These are phyloP conservation scores for Lochmaea crataegi DNA, from an alignment of 2,888 invertebrate species.

Conservation along the genomic window DNA sequence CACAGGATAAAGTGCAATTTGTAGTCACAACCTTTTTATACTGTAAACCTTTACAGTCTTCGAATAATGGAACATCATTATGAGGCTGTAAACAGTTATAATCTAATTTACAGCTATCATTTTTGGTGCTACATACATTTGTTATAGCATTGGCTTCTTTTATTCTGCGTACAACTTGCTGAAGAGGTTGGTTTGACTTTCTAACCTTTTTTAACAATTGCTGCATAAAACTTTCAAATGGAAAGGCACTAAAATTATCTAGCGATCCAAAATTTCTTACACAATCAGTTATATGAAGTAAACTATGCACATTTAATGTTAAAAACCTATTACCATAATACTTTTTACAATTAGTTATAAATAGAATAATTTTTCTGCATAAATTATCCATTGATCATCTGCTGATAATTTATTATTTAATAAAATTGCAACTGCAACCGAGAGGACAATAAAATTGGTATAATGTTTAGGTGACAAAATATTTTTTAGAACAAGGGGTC, in stretches of 20 bases:
- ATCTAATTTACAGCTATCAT: too few relatives aligned
- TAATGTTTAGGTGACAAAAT: constrained; percentile 18
- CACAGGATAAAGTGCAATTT: too few relatives aligned
- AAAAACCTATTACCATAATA: constrained; percentile 33
- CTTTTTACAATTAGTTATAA: constrained; percentile 15
- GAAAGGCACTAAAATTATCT: constrained; percentile 35
- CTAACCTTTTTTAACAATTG: constrained; percentile 24
- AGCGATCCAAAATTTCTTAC: constrained; percentile 30
- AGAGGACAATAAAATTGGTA: constrained; percentile 28
- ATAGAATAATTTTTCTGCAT: background rate
- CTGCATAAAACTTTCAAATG: constrained; percentile 34
- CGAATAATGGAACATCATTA: too few relatives aligned
- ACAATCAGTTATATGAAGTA: constrained; percentile 34
- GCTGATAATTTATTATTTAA: constrained; percentile 14
- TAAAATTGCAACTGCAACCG: constrained; percentile 24
- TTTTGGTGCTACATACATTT: too few relatives aligned
- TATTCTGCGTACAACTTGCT: constrained; percentile 22
- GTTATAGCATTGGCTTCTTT: too few relatives aligned
- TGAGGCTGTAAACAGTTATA: too few relatives aligned
- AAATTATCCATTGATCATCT: background rate
- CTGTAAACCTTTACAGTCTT: background rate
- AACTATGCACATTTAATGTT: constrained; percentile 36
- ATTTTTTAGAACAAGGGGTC: constrained; percentile 27
- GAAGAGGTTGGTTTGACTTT: constrained; percentile 18
- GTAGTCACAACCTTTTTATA: constrained; percentile 4